Evolutionary conservation across 2,888 invertebrate genomes (phyloP).

Genomic region (Eugnorisma glareosa): DNA sequence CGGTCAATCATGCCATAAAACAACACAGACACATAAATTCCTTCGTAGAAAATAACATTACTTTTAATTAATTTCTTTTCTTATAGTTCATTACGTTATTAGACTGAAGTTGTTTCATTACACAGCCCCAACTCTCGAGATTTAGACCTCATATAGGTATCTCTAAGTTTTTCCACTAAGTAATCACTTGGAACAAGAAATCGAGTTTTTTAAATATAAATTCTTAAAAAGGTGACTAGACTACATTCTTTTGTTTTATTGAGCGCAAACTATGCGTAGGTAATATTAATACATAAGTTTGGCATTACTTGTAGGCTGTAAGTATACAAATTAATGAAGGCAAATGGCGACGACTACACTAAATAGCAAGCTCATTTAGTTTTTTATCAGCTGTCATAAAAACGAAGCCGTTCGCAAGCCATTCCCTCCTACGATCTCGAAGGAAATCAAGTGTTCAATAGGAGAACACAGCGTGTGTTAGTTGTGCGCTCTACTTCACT

Average conservation of each 20-base stretch:
- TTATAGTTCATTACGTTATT: slow-evolving; percentile 20
- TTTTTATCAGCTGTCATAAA: slow-evolving; percentile 73
- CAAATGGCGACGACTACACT: slow-evolving; percentile 34
- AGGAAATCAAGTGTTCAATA: slow-evolving; percentile 42
- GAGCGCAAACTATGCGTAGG: background rate
- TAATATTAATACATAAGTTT: slow-evolving; percentile 27
- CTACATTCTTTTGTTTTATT: slow-evolving; percentile 2
- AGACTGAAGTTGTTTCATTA: slow-evolving; percentile 9
- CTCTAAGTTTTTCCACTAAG: background rate
- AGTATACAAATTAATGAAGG: slow-evolving; percentile 27
- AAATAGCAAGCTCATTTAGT: slow-evolving; percentile 43
- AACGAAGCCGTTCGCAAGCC: slow-evolving; percentile 69
- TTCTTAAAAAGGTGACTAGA: background rate
- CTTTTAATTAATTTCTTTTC: slow-evolving; percentile 35
- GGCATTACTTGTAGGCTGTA: slow-evolving; percentile 22
- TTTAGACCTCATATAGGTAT: background rate
- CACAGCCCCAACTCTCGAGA: background rate
- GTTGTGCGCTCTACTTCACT: slow-evolving; percentile 52
- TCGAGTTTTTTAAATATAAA: background rate
- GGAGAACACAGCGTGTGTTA: slow-evolving; percentile 31
- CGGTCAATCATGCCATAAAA: slow-evolving; percentile 33
- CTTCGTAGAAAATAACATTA: slow-evolving; percentile 31
- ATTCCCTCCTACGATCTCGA: slow-evolving; percentile 56
- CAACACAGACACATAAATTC: slow-evolving; percentile 43
- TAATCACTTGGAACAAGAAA: background rate